Evolutionary conservation across 1,140 invertebrate species (phyloP), one percentile per base, ranked within the genome.

Genomic region (Pogonomyrmex barbatus): DNA sequence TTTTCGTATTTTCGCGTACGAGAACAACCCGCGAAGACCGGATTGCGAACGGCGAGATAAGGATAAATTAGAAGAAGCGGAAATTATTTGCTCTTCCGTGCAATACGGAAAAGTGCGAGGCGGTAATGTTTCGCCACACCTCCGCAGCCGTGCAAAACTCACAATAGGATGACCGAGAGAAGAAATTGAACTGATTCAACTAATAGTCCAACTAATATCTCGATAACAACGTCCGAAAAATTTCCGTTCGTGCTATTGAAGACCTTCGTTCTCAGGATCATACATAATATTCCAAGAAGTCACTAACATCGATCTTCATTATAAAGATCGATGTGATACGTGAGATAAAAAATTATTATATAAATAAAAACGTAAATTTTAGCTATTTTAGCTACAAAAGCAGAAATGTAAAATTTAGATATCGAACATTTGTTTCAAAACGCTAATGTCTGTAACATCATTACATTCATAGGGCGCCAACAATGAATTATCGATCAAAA

Each of bases 171-270:
- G 12, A 68, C 17, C 50, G 33, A 47, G 42, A 47, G 52, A 50
- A 63, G 30, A 33, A 78, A 84, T 86, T 65, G 78, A 90, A 89
- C 89, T n/a, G n/a, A 24, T 62, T 17, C 75, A 89, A 89, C 62
- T 86, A 89, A 58, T 50, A 62, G 30, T 85, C 24, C 24, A 24
- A 24, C 24, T 24, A 24, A 24, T 24, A 24, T 24, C 87, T 78
- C 50, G 73, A 90, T 86, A 88, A 91, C 87, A 87, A 90, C 65
- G 33, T 54, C 42, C 56, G 84, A 87, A 87, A 87, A 88, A 50
- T 87, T 75, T 5, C 33, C n/a, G 45, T 24, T 68, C 42, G n/a
- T 47, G 47, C 30, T 33, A 52, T 52, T 50, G 12, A n/a, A 75
- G 54, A 52, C n/a, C 50, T n/a, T 76, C 52, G 33, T 75, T n/a